Evolutionary conservation across 53 echinoderm and acorn worm genomes (phyloP).

Genomic region (Patiria pectinifera): DNA sequence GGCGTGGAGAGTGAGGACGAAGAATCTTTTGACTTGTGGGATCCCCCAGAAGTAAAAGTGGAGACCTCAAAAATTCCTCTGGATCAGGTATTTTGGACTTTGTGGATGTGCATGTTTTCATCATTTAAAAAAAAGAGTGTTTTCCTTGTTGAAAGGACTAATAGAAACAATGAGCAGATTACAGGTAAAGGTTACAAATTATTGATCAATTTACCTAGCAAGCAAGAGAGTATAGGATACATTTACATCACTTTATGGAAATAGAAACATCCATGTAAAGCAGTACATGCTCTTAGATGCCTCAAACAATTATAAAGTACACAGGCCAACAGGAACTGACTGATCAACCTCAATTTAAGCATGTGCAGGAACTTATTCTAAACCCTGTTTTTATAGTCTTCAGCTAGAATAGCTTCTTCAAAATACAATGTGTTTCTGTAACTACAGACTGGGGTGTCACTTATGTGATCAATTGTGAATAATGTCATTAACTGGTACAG

Average conservation of each 20-base stretch:
- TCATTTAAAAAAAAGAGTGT: background rate
- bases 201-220: background rate
- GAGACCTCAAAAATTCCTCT: constrained; percentile 1
- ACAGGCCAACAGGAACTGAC: constrained; percentile 14
- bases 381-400: background rate
- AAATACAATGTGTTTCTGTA: background rate
- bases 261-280: constrained; percentile 1
- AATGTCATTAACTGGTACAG: constrained; percentile 27
- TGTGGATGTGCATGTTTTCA: background rate
- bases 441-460: constrained; percentile 1
- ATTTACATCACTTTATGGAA: constrained; percentile 10
- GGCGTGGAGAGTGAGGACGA: background rate
- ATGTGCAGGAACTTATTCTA: constrained; percentile 1
- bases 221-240: too few species aligned
- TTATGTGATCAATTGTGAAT: background rate
- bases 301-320: background rate
- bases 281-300: background rate
- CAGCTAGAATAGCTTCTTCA: too few species aligned
- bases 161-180: background rate
- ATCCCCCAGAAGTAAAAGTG: constrained; percentile 8
- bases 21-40: background rate
- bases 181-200: constrained; percentile 5
- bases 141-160: constrained; percentile 5
- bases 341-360: constrained; percentile 12
- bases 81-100: constrained; percentile 20